These are phyloP conservation scores for Ambastaia sidthimunki DNA, from an alignment of 2,797 vertebrate species.

Conservation along the genomic window DNA sequence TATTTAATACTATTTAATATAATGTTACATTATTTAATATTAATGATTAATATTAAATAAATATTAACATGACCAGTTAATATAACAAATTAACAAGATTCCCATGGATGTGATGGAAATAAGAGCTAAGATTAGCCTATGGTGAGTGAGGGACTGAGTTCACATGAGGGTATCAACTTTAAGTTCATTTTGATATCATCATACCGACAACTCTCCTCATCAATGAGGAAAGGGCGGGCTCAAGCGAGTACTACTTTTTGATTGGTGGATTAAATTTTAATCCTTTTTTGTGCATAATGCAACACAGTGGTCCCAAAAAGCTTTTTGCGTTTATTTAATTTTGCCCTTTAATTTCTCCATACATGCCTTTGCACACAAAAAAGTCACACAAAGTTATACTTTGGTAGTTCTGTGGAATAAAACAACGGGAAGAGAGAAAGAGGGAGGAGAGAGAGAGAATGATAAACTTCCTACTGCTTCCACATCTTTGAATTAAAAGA, in stretches of 20 bases:
- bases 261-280: neutral
- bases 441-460: neutral
- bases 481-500: constrained; percentile 41
- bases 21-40: too few relatives aligned
- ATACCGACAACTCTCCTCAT: neutral
- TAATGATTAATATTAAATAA: too few relatives aligned
- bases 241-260: neutral
- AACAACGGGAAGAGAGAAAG: neutral
- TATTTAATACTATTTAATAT: too few relatives aligned
- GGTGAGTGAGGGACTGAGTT: too few relatives aligned
- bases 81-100: too few relatives aligned
- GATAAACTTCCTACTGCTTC: neutral
- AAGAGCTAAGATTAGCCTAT: too few relatives aligned
- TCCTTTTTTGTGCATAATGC: neutral
- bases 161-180: too few relatives aligned
- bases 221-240: neutral
- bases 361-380: neutral
- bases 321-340: neutral
- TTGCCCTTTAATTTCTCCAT: neutral
- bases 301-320: neutral
- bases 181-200: too few relatives aligned
- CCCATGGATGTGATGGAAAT: too few relatives aligned
- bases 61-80: too few relatives aligned
- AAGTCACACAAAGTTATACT: neutral
- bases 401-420: neutral